These are phyloP conservation scores for Peromyscus attwateri DNA, from an alignment of 2,797 vertebrate genomes.

Conservation along the genomic window DNA sequence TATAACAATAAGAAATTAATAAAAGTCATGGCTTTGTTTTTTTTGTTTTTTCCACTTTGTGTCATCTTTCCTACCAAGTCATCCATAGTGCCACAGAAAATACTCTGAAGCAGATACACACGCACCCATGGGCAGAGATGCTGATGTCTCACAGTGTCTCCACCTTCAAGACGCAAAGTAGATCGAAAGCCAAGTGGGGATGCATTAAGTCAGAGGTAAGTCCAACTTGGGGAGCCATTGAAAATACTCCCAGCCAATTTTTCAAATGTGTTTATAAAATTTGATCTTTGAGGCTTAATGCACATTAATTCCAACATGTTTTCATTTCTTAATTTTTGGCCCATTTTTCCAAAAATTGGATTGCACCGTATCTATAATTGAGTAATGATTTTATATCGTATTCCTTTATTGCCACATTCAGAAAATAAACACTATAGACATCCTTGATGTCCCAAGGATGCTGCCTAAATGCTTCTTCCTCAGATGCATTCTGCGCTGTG, in stretches of 20 bases:
- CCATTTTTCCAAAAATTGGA: conserved; percentile 18
- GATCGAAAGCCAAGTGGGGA: conserved; percentile 15
- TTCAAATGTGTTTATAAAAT: conserved; percentile 39
- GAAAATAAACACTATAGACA: background rate
- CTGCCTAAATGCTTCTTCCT: background rate
- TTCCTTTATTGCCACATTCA: background rate
- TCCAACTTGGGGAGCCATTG: conserved; percentile 55
- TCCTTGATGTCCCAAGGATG: background rate
- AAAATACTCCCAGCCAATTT: conserved; percentile 63
- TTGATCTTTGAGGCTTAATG: conserved; percentile 32
- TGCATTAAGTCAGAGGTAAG: conserved; percentile 68
- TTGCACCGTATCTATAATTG: background rate
- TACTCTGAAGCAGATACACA: conserved; percentile 20
- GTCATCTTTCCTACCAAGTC: conserved; percentile 65
- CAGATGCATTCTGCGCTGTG: background rate
- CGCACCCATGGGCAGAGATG: conserved; percentile 37
- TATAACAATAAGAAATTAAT: conserved; percentile 61
- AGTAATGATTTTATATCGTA: background rate
- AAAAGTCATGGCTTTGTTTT: background rate
- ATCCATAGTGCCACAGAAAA: conserved; percentile 68
- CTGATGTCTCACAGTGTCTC: conserved; percentile 47
- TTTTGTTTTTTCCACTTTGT: background rate
- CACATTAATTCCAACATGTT: conserved; percentile 25
- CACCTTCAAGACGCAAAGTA: conserved; percentile 69
- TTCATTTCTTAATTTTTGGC: conserved; percentile 6